Evolutionary conservation across 2,113 vertebrate species (phyloP).

Genomic region (Nyctibius bracteatus): DNA sequence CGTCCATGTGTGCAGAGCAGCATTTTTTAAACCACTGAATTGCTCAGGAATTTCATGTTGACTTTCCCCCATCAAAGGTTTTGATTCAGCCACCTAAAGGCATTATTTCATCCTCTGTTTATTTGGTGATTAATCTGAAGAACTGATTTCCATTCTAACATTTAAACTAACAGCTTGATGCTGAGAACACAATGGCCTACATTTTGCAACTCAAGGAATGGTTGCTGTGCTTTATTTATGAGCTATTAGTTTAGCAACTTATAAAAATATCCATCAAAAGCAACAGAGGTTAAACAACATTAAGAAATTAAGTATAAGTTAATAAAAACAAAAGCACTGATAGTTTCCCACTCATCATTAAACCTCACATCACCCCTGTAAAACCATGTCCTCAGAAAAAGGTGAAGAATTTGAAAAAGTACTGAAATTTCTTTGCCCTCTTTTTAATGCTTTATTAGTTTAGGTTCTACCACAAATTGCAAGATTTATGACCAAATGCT

Average conservation of each 20-base stretch:
- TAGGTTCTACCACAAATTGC: conserved; percentile 22
- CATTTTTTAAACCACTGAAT: not conserved
- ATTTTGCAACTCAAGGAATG: not conserved
- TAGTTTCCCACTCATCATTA: not conserved
- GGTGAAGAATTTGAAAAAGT: not conserved
- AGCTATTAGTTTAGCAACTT: not conserved
- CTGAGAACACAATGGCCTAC: not conserved
- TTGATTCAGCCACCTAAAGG: not conserved
- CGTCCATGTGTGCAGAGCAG: not conserved
- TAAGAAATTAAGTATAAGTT: not conserved
- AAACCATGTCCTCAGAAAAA: not conserved
- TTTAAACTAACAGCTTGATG: not conserved
- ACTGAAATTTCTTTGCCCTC: not conserved
- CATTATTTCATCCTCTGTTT: not conserved
- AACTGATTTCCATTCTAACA: not conserved
- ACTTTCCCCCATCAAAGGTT: not conserved
- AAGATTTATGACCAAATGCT: conserved; percentile 45
- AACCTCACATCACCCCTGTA: not conserved
- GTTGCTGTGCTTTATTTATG: not conserved
- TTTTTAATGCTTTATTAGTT: conserved; percentile 38
- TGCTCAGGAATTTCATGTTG: not conserved
- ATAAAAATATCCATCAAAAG: not conserved
- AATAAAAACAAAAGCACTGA: not conserved
- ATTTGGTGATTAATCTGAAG: not conserved
- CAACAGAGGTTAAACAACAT: not conserved